Evolutionary conservation across 2,888 invertebrate genomes (phyloP), one percentile per base, ranked within the genome.

Genomic region (Tiphia femorata): DNA sequence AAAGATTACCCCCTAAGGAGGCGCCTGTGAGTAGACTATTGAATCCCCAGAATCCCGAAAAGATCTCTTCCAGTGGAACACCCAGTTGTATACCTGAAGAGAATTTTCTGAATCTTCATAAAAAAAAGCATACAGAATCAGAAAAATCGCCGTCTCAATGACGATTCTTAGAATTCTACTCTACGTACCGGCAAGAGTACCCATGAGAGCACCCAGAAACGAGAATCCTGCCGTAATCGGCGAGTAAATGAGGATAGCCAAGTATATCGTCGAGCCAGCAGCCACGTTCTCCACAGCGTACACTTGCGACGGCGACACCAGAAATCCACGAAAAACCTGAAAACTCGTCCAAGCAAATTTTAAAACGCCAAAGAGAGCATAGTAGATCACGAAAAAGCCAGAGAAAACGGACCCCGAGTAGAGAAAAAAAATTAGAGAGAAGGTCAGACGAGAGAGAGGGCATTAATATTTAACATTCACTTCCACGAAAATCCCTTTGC

Each of bases 31-130:
- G 57, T 41, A 85, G 64, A 20, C 81, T 80, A 53, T 85, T 85
- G 66, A 81, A 85, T 5, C 85, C 85, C 85, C 85, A 85, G 1
- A 83, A 47, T 0, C 86, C 86, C 1, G 73, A 65, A 68, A 84
- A 84, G 20, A 84, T 70, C 3, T 72, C 71, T 3, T 64, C 66
- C 33, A 73, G 65, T 1, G 78, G 64, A 7, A 58, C 74, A 4
- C 70, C 73, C 2, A 80, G 62, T 4, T 67, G 64, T 16, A 80
- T 38, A 21, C 73, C 81, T 81, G 8, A 0, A n/a, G 29, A 30
- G 19, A 49, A 17, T 44, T 16, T 7, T 40, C 4, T 40, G n/a
- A 33, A 4, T 33, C 12, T 6, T 25, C 25, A 8, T 25, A 6
- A 25, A 8, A 25, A 25, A 6, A 25, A n/a, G n/a, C n/a, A n/a